phyloP scores from a whole-genome alignment of 2,113 vertebrate genomes.

The Halcyon malimbica region DNA sequence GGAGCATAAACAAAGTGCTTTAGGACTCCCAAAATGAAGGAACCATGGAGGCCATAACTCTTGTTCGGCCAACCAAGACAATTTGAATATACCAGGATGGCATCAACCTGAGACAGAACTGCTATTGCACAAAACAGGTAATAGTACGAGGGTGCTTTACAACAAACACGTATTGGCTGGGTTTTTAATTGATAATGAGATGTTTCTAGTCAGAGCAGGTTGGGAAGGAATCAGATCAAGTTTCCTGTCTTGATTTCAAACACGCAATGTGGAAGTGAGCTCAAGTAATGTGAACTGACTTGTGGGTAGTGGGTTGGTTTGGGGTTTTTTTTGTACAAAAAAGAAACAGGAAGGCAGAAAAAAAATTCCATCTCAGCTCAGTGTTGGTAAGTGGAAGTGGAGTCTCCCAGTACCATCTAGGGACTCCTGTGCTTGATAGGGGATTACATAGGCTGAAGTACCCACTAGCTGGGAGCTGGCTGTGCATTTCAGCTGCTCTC shows the following conservation, averaged over 20 bases:
- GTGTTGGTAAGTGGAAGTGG: neutral
- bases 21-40: neutral
- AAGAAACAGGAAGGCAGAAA: neutral
- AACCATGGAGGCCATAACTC: neutral
- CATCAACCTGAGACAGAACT: neutral
- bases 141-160: neutral
- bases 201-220: neutral
- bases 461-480: neutral
- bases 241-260: neutral
- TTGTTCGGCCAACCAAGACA: neutral
- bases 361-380: neutral
- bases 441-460: fast-evolving
- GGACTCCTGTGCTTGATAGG: neutral
- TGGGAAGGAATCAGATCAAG: neutral
- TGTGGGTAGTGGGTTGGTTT: neutral
- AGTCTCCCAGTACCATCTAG: constrained; percentile 10
- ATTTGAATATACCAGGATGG: neutral
- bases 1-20: neutral
- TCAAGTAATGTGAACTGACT: neutral
- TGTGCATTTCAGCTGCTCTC: neutral
- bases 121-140: neutral
- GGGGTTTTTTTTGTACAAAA: neutral
- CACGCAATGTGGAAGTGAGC: neutral
- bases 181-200: neutral
- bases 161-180: neutral